Base-by-base conservation (phyloP, 2,113 vertebrate species). In the Prunella himalayana region DNA sequence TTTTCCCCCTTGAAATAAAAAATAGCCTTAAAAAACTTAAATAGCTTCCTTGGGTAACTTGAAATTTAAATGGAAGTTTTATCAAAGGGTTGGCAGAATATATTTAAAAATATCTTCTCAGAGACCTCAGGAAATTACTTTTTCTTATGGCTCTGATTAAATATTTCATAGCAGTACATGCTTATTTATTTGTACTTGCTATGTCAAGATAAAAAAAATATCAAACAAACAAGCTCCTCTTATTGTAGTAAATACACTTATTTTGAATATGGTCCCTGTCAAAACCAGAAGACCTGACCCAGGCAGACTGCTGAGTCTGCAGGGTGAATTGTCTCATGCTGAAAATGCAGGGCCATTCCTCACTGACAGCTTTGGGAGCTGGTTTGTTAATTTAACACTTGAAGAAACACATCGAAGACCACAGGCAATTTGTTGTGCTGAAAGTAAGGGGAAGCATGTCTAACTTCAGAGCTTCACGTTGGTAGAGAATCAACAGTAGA, bases 381-480 rank as follows among this genome's bases (percentile, higher is more conserved):
- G 56, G 14, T 78, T 92, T 92, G 20, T 95, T 92, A 90, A 79
- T 92, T 94, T 91, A 93, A 81, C 78, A 86, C 59, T 90, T 88
- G 89, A 92, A 92, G 79, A 93, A 96, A 80, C 73, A 31, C 60
- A 54, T 81, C 2, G 1, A 73, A 83, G 69, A 68, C 76, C 65
- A 78, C 17, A 57, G 42, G 73, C 51, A 79, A 42, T 81, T 84
- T 77, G 28, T 71, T 91, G 37, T 13, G 80, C 33, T 75, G 57
- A 84, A 77, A 82, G 49, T 19, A 33, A 57, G 60, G 41, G 44
- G 35, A 86, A 88, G 60, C 42, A 28, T 6, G 0, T 87, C 30
- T 64, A 54, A 50, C n/a, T 82, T 85, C 25, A 63, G 33, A 82
- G 25, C 30, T 93, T 86, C 28, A 12, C 14, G 11, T 15, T 50